phyloP scores from a whole-genome alignment of 2,888 invertebrate species.

The Mythimna ferrago region DNA sequence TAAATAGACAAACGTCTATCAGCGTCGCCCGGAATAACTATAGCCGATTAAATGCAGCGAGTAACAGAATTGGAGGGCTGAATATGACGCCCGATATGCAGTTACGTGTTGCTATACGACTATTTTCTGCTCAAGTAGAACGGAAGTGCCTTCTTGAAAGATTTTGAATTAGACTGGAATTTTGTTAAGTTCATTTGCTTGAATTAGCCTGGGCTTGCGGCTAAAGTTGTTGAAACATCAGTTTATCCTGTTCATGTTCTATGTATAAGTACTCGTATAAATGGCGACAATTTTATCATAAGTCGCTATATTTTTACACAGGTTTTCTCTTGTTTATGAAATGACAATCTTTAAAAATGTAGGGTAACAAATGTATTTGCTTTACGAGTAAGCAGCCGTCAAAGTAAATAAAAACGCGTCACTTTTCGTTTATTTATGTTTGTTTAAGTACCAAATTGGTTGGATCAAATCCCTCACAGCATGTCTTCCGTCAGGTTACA shows the following conservation, averaged over 20 bases:
- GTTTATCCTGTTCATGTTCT: neutral
- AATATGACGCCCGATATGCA: constrained; percentile 68
- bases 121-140: constrained; percentile 68
- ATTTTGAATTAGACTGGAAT: constrained; percentile 56
- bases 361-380: neutral
- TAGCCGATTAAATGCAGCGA: constrained; percentile 85
- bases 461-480: constrained; percentile 26
- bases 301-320: neutral
- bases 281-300: neutral
- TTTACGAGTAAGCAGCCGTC: neutral
- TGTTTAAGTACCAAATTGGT: constrained; percentile 20
- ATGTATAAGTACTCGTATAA: too few relatives aligned
- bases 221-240: neutral
- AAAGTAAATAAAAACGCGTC: neutral
- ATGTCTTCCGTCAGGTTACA: constrained; percentile 52
- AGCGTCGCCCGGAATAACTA: constrained; percentile 89
- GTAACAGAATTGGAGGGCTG: constrained; percentile 69
- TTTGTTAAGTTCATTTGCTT: constrained; percentile 30
- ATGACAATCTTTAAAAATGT: neutral
- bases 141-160: constrained; percentile 64
- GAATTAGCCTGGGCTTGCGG: neutral
- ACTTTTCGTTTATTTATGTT: constrained; percentile 1
- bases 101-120: constrained; percentile 66
- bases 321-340: neutral
- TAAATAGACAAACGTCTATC: constrained; percentile 90